phyloP scores from a whole-genome alignment of 1,140 invertebrate species.

The Drosophila equinoxialis region DNA sequence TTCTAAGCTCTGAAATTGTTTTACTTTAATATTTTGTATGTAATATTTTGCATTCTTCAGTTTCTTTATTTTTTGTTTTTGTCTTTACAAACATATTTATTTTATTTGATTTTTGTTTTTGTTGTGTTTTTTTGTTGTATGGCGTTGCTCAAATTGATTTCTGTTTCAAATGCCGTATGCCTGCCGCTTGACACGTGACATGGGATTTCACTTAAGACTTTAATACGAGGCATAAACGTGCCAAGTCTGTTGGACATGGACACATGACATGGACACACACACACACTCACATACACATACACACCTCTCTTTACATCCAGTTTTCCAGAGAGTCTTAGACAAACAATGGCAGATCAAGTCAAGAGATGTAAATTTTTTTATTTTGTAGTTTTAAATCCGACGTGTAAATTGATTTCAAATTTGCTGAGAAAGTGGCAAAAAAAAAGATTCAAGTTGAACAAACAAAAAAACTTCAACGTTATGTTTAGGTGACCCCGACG shows the following conservation, averaged over 20 bases:
- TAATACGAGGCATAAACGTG: constrained; percentile 74
- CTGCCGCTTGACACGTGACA: constrained; percentile 65
- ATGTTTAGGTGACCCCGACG: not conserved
- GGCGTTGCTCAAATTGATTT: constrained; percentile 42
- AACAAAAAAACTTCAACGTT: not conserved
- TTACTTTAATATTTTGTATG: constrained; percentile 33
- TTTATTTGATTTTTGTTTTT: constrained; percentile 66
- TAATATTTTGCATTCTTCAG: constrained; percentile 12
- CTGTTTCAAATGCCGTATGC: constrained; percentile 50
- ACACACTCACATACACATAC: constrained; percentile 29
- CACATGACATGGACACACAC: constrained; percentile 70
- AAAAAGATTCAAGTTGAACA: constrained; percentile 3
- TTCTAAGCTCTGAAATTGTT: constrained; percentile 59
- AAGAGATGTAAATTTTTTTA: constrained; percentile 17
- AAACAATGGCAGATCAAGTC: constrained; percentile 52
- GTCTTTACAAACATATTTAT: constrained; percentile 47
- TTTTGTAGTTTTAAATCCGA: constrained; percentile 52
- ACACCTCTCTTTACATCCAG: not conserved
- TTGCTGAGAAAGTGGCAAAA: constrained; percentile 50
- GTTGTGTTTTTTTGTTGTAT: constrained; percentile 36
- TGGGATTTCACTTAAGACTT: constrained; percentile 80
- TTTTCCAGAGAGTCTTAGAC: constrained; percentile 44
- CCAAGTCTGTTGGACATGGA: constrained; percentile 71
- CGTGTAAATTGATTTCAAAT: constrained; percentile 76
- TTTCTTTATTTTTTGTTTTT: not conserved